Evolutionary conservation across 1,140 invertebrate species (phyloP).

Genomic region (Drosophila pandora): DNA sequence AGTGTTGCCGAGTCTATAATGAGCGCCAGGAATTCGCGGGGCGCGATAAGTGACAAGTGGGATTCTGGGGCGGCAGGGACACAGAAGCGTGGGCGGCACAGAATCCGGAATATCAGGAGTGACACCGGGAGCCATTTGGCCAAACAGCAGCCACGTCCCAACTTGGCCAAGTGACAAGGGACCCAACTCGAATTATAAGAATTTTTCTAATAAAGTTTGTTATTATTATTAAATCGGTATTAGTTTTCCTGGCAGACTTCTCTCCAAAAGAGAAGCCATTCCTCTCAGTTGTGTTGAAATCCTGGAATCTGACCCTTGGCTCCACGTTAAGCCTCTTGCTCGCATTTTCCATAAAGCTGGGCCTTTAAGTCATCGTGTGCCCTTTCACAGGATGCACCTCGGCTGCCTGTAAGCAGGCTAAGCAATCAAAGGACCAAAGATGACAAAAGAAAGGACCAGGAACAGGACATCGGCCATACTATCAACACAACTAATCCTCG

Average conservation of each 20-base stretch:
- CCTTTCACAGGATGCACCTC: conserved; percentile 38
- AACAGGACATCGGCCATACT: conserved; percentile 34
- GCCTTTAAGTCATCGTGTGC: conserved; percentile 20
- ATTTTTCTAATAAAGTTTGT: too few species aligned
- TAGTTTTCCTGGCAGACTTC: not conserved
- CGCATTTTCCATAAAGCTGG: conserved; percentile 28
- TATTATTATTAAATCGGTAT: not conserved
- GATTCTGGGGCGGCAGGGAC: not conserved
- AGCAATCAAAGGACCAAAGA: conserved; percentile 32
- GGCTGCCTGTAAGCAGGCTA: conserved; percentile 24
- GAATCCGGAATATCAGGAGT: conserved; percentile 2
- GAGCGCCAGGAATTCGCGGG: conserved; percentile 60
- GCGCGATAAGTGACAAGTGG: conserved; percentile 57
- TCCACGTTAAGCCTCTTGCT: conserved; percentile 6
- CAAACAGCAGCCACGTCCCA: conserved; percentile 2
- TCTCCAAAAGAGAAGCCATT: not conserved
- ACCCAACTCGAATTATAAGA: not conserved
- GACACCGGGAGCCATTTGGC: conserved; percentile 9
- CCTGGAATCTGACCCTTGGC: conserved; percentile 5
- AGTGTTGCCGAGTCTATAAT: conserved; percentile 69
- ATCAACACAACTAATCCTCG: conserved; percentile 67
- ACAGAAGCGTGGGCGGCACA: not conserved
- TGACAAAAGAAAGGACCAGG: conserved; percentile 22
- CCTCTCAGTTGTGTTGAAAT: not conserved
- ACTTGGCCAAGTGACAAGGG: not conserved